phyloP scores from a whole-genome alignment of 2,797 vertebrate species.

The Pristis pectinata region DNA sequence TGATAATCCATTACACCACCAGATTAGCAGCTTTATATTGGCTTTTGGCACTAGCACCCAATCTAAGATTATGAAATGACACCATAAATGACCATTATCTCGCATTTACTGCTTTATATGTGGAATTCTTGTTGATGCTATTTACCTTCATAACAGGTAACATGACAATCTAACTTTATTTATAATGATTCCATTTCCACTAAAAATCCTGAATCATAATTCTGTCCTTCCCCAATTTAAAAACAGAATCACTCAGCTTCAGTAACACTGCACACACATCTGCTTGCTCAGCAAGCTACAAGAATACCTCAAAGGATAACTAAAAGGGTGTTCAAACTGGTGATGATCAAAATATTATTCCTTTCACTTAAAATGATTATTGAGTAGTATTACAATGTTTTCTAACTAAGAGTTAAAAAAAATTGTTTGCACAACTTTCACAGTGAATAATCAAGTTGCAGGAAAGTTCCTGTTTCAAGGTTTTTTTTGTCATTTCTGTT shows the following conservation, averaged over 20 bases:
- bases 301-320: not conserved
- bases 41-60: not conserved
- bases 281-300: not conserved
- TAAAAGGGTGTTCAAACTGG: not conserved
- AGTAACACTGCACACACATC: not conserved
- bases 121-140: not conserved
- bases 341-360: not conserved
- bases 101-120: not conserved
- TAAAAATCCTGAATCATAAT: not conserved
- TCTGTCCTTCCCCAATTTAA: not conserved
- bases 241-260: not conserved
- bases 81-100: not conserved
- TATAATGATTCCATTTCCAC: too few relatives aligned
- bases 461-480: not conserved
- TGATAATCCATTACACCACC: not conserved
- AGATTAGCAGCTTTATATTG: not conserved
- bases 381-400: not conserved
- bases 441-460: not conserved
- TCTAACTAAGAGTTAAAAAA: not conserved
- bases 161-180: not conserved
- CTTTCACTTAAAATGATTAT: not conserved
- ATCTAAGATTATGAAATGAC: not conserved
- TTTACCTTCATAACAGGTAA: not conserved
- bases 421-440: not conserved
- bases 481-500: not conserved